A percentile compares a stretch with the other conserved stretches of the same genome.
Conservation (phyloP, 2,888 invertebrate species). For the Cryptosula pallasiana region DNA sequence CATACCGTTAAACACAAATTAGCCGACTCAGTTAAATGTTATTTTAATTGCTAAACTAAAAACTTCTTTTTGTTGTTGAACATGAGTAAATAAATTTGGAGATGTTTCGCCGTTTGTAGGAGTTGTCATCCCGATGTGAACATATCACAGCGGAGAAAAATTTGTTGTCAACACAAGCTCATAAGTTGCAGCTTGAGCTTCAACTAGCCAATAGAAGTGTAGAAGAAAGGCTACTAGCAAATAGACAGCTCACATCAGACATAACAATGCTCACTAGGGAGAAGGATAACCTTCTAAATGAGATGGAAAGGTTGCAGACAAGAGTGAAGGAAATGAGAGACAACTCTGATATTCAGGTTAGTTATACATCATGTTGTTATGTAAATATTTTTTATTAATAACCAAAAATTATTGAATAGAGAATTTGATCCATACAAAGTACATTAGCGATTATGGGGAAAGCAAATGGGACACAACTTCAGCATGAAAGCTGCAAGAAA, state of each 20-base stretch:
- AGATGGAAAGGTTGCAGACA: neutral
- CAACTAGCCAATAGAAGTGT: neutral
- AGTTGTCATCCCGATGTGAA: neutral
- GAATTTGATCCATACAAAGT: too few species aligned
- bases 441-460: too few species aligned
- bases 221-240: neutral
- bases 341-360: neutral
- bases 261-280: neutral
- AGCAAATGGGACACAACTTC: too few species aligned
- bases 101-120: too few species aligned
- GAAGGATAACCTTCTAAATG: neutral
- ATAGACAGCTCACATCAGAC: constrained; percentile 2
- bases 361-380: too few species aligned
- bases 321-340: neutral
- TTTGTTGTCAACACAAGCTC: neutral
- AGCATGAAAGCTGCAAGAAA: neutral
- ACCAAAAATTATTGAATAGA: too few species aligned
- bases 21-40: too few species aligned
- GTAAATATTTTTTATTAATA: too few species aligned
- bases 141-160: neutral
- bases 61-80: too few species aligned
- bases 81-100: too few species aligned
- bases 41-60: too few species aligned
- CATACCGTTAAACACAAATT: too few species aligned
- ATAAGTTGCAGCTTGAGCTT: neutral